phyloP scores from a whole-genome alignment of 2,797 vertebrate species.

The Parotocinclus haroldoi region DNA sequence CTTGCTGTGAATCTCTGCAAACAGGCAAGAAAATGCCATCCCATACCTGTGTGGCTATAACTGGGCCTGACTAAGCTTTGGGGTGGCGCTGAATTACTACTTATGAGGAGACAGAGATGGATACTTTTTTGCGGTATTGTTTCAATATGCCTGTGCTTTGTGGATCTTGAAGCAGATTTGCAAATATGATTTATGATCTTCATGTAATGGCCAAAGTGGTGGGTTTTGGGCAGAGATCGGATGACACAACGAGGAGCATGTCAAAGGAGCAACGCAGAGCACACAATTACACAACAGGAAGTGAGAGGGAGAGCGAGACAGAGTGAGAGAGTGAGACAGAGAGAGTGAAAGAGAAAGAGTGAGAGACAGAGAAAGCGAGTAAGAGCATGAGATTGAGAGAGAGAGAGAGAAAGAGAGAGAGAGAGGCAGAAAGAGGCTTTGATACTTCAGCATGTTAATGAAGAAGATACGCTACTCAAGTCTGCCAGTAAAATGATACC shows the following conservation, averaged over 20 bases:
- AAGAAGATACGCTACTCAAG: slow-evolving; percentile 75
- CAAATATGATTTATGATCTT: slow-evolving; percentile 81
- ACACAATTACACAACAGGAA: slow-evolving; percentile 74
- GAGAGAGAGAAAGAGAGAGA: slow-evolving; percentile 58
- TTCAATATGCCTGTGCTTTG: slow-evolving; percentile 70
- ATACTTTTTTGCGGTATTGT: slow-evolving; percentile 72
- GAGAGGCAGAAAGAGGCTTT: slow-evolving; percentile 62
- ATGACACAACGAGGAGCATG: slow-evolving; percentile 76
- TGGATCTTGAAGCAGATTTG: slow-evolving; percentile 63
- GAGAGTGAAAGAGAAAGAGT: slow-evolving; percentile 62
- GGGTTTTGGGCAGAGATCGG: slow-evolving; percentile 70
- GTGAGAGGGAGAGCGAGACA: slow-evolving; percentile 62
- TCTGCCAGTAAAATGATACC: slow-evolving; percentile 74
- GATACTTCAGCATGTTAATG: slow-evolving; percentile 78
- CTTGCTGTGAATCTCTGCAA: neutral
- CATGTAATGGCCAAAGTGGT: slow-evolving; percentile 75
- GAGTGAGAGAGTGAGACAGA: slow-evolving; percentile 62
- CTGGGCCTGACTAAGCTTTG: slow-evolving; percentile 13
- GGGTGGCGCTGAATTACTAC: slow-evolving; percentile 30
- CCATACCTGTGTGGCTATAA: slow-evolving; percentile 22
- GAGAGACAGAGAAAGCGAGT: slow-evolving; percentile 64
- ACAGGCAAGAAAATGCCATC: slow-evolving; percentile 9
- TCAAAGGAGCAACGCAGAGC: slow-evolving; percentile 66
- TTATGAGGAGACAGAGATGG: slow-evolving; percentile 51
- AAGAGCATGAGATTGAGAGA: too few species aligned